Conservation (phyloP, 2,113 vertebrate genomes). For the Lutjanus erythropterus region DNA sequence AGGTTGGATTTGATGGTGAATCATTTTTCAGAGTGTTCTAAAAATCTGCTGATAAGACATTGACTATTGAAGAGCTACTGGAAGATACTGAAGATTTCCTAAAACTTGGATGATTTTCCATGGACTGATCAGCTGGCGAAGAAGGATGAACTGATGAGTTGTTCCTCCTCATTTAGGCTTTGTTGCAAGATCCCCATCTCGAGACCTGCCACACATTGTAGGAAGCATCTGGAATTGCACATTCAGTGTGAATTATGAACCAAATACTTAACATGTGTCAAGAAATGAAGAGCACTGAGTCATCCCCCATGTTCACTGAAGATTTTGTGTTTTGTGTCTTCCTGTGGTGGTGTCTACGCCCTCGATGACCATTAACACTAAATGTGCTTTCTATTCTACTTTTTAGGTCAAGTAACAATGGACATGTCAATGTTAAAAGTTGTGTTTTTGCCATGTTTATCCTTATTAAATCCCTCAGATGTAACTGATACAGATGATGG, state of each 20-base stretch:
- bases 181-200: slow-evolving; percentile 16
- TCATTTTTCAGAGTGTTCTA: neutral
- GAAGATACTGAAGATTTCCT: slow-evolving; percentile 49
- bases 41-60: slow-evolving; percentile 24
- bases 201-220: slow-evolving; percentile 25
- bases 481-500: slow-evolving; percentile 99
- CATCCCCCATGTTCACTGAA: slow-evolving; percentile 79
- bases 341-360: slow-evolving; percentile 93
- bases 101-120: slow-evolving; percentile 14
- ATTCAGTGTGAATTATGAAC: slow-evolving; percentile 50
- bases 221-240: slow-evolving; percentile 41
- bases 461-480: slow-evolving; percentile 99
- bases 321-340: slow-evolving; percentile 95
- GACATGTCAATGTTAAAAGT: slow-evolving; percentile 97
- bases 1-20: slow-evolving; percentile 36
- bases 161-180: slow-evolving; percentile 23
- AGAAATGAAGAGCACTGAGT: slow-evolving; percentile 77
- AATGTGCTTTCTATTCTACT: slow-evolving; percentile 96
- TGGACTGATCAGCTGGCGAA: slow-evolving; percentile 42
- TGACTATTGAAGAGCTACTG: slow-evolving; percentile 25
- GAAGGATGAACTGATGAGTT: slow-evolving; percentile 38
- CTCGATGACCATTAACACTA: slow-evolving; percentile 94
- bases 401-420: slow-evolving; percentile 96
- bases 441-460: slow-evolving; percentile 99
- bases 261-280: slow-evolving; percentile 42